phyloP scores from a whole-genome alignment of 2,113 vertebrate genomes.

The Thymallus thymallus region DNA sequence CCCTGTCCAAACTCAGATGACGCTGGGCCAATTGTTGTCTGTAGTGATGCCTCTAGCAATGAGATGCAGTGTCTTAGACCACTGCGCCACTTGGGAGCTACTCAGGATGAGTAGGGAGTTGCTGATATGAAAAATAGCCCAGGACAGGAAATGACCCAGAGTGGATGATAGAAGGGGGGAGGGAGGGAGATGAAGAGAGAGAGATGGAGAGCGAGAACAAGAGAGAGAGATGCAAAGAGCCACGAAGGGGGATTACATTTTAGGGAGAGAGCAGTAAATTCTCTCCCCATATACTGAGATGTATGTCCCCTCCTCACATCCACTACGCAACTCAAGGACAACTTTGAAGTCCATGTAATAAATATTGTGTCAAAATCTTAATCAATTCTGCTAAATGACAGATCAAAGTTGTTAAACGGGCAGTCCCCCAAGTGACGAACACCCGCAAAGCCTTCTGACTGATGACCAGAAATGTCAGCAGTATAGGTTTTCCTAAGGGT shows the following conservation, averaged over 20 bases:
- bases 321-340: conserved; percentile 12
- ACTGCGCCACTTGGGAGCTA: too few species aligned
- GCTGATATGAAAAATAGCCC: conserved; percentile 18
- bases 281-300: neutral
- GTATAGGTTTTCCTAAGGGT: neutral
- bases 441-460: neutral
- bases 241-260: too few species aligned
- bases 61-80: too few species aligned
- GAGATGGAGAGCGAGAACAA: too few species aligned
- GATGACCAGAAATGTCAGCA: neutral
- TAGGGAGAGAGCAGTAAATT: too few species aligned
- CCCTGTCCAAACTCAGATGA: too few species aligned
- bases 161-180: neutral
- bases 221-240: too few species aligned
- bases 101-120: conserved; percentile 4
- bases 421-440: conserved; percentile 7
- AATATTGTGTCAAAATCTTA: conserved; percentile 11
- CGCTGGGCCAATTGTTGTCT: too few species aligned
- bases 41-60: too few species aligned
- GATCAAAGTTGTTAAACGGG: conserved; percentile 19
- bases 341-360: conserved; percentile 26
- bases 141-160: conserved; percentile 9
- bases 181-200: too few species aligned
- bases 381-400: conserved; percentile 3
- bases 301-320: neutral